Evolutionary conservation across 2,113 vertebrate genomes (phyloP), one percentile per base, ranked within the genome.

Genomic region (Rhinogobius similis): DNA sequence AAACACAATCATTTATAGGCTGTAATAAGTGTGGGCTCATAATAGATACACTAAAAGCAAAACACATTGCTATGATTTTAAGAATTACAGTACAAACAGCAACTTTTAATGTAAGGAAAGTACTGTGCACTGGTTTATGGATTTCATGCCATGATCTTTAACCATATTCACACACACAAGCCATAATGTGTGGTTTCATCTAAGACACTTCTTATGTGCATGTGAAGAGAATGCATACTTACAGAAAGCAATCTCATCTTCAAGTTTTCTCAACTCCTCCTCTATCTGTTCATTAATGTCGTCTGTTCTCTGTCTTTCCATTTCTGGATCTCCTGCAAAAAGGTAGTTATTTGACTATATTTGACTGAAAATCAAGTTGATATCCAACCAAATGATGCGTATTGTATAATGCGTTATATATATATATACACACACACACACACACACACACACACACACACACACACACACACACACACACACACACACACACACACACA

Each of bases 201-300:
- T 50, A 2, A 50, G 9, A 21, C 10, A 50, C 46, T 21, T 21
- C 16, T 20, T 50, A 10, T 50, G 46, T 50, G 46, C 46, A 46
- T 18, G 13, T 46, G 44, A 46, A 48, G 26, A 32, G 26, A 56
- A 43, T n/a, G 23, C 4, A 10, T 23, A 82, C 90, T 90, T 82
- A 96, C 97, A 94, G 86, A 94, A 93, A 72, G 92, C 83, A 73
- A 98, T 95, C 85, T 98, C 95, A 67, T 95, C 95, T 77, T 98
- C 94, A 73, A 98, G 93, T 66, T 7, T 88, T 78, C 91, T 94
- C 72, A 97, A 89, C 69, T 95, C 94, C 78, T 96, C 93, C 67
- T 96, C 94, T 27, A 96, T 94, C 91, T 96, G 93, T 65, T 75
- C 80, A 88, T 95, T 96, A 82, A 96, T 83, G 84, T 36, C 58